These are phyloP conservation scores for Sprattus sprattus DNA, from an alignment of 2,113 vertebrate genomes.

Conservation along the genomic window DNA sequence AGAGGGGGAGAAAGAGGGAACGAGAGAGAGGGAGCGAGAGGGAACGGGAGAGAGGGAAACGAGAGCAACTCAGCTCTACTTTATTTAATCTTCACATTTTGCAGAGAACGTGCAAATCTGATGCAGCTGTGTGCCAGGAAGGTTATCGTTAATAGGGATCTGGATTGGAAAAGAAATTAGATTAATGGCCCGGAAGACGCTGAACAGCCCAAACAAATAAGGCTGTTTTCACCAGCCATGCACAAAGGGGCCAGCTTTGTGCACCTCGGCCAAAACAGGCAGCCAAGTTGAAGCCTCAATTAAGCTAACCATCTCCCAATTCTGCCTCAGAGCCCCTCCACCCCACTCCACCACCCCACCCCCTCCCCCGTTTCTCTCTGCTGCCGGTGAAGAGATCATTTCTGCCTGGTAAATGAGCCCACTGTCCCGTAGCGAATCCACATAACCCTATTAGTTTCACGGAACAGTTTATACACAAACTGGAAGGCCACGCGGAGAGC, in stretches of 20 bases:
- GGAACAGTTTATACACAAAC: conserved; percentile 45
- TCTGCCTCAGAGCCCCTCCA: neutral
- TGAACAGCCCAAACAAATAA: conserved; percentile 48
- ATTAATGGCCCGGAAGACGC: conserved; percentile 52
- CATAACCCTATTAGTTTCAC: conserved; percentile 42
- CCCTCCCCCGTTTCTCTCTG: neutral
- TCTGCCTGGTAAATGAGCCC: conserved; percentile 41
- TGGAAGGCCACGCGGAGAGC: no score
- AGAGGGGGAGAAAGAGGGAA: neutral
- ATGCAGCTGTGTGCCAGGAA: conserved; percentile 33
- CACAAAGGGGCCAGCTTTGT: conserved; percentile 29
- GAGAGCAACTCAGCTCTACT: conserved; percentile 26
- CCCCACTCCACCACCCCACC: neutral
- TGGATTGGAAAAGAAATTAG: conserved; percentile 48
- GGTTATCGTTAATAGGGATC: conserved; percentile 47
- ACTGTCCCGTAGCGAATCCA: conserved; percentile 34
- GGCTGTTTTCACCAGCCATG: conserved; percentile 23
- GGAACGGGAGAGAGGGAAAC: neutral
- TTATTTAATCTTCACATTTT: conserved; percentile 47
- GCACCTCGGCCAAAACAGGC: conserved; percentile 20
- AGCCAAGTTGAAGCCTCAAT: conserved; percentile 38
- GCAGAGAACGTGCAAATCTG: conserved; percentile 50
- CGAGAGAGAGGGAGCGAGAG: neutral
- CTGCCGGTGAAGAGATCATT: conserved; percentile 37
- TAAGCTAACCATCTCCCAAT: conserved; percentile 27